Evolutionary conservation across 1,140 invertebrate species (phyloP).

Genomic region (Dendrolimus kikuchii): DNA sequence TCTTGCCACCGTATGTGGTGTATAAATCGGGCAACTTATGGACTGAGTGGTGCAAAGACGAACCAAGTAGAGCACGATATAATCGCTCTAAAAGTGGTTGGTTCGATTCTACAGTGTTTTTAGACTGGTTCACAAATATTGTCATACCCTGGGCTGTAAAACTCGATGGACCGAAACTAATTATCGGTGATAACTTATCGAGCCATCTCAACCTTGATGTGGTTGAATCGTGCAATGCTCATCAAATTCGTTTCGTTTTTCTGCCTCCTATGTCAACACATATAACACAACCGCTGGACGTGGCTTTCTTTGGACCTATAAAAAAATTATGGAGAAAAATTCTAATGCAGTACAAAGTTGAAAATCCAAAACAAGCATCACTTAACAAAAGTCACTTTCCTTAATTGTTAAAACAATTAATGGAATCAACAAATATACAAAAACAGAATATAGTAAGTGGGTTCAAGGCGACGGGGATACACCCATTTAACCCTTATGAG

Average conservation of each 20-base stretch:
- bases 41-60: constrained; percentile 32
- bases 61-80: constrained; percentile 26
- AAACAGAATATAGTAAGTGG: constrained; percentile 6
- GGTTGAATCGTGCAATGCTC: constrained; percentile 18
- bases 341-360: constrained; percentile 4
- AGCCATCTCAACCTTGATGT: constrained; percentile 13
- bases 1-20: constrained; percentile 41
- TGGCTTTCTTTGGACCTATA: constrained; percentile 9
- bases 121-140: constrained; percentile 18
- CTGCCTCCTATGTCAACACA: constrained; percentile 52
- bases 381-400: constrained; percentile 9
- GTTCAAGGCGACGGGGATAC: constrained; percentile 7
- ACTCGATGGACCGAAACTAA: constrained; percentile 9
- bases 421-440: not conserved
- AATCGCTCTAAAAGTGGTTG: constrained; percentile 37
- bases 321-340: constrained; percentile 8
- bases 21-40: constrained; percentile 49
- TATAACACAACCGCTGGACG: constrained; percentile 41
- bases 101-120: constrained; percentile 39
- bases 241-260: constrained; percentile 44
- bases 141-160: constrained; percentile 7
- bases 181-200: constrained; percentile 18
- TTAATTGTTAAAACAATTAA: too few species aligned
- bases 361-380: constrained; percentile 6
- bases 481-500: constrained; percentile 7